These are phyloP conservation scores for Galeruca laticollis DNA, from an alignment of 2,888 invertebrate species.

Conservation along the genomic window DNA sequence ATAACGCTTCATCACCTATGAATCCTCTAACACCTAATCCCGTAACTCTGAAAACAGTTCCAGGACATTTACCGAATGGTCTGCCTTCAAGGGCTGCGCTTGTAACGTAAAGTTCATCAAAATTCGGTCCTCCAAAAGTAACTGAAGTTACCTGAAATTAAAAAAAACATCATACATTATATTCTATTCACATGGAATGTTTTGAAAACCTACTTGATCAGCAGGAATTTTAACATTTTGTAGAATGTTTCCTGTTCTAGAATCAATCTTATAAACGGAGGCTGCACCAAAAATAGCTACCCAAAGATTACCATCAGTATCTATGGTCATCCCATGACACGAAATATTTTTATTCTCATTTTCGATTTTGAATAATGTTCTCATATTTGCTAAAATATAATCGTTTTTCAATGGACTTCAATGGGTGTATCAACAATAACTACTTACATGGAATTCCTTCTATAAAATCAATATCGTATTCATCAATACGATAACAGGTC, in stretches of 20 bases:
- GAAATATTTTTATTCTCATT: constrained; percentile 59
- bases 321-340: constrained; percentile 85
- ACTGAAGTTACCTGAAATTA: constrained; percentile 48
- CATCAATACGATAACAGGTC: constrained; percentile 72
- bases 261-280: constrained; percentile 72
- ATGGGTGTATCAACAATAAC: not conserved
- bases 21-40: constrained; percentile 58
- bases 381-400: constrained; percentile 55
- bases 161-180: not conserved
- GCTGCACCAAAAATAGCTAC: constrained; percentile 80
- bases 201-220: constrained; percentile 67
- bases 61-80: constrained; percentile 54
- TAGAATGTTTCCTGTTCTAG: constrained; percentile 70
- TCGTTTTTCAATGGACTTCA: not conserved
- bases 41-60: constrained; percentile 61
- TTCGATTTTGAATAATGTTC: constrained; percentile 68
- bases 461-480: constrained; percentile 71
- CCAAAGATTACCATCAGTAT: constrained; percentile 83
- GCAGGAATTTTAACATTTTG: constrained; percentile 75
- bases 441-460: constrained; percentile 67
- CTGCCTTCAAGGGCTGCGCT: constrained; percentile 41
- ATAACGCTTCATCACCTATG: constrained; percentile 28
- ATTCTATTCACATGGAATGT: not conserved
- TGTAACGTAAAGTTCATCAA: constrained; percentile 52
- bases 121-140: constrained; percentile 49